Conservation (phyloP, 2,888 invertebrate genomes). For the Chalcosyrphus nemorum region DNA sequence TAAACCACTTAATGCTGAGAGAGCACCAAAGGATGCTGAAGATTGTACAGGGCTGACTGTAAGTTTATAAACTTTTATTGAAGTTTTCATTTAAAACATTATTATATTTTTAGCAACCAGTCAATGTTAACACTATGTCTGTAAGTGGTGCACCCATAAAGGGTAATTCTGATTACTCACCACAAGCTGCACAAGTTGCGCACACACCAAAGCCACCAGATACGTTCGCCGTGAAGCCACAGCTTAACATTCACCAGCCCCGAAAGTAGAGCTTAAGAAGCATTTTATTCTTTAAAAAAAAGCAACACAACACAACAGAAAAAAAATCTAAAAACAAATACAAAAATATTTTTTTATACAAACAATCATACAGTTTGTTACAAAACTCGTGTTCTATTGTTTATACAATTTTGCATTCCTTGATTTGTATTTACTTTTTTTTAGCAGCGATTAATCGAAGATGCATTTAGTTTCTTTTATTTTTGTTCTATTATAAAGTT, state of each 20-base stretch:
- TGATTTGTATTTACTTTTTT: slow-evolving; percentile 48
- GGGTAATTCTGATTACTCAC: slow-evolving; percentile 94
- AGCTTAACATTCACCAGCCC: slow-evolving; percentile 92
- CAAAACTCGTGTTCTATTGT: slow-evolving; percentile 36
- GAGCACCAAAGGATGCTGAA: slow-evolving; percentile 87
- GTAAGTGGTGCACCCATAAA: slow-evolving; percentile 91
- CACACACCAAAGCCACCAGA: slow-evolving; percentile 91
- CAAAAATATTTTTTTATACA: slow-evolving; percentile 64
- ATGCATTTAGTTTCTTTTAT: no score
- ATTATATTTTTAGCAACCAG: slow-evolving; percentile 78
- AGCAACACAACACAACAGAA: slow-evolving; percentile 5
- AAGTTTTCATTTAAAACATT: neutral
- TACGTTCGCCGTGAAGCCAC: slow-evolving; percentile 85
- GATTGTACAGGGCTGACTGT: slow-evolving; percentile 89
- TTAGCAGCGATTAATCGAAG: no score
- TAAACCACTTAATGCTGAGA: slow-evolving; percentile 87
- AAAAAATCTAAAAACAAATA: slow-evolving; percentile 5
- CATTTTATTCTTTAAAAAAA: neutral
- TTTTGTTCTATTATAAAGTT: neutral
- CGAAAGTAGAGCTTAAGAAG: slow-evolving; percentile 86
- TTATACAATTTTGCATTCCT: slow-evolving; percentile 61
- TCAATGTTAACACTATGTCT: slow-evolving; percentile 86
- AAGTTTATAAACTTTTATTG: slow-evolving; percentile 75
- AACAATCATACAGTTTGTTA: slow-evolving; percentile 9
- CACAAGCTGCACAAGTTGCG: slow-evolving; percentile 93